These are phyloP conservation scores for Lepisosteus osseus DNA, from an alignment of 2,113 vertebrate species.

Conservation along the genomic window DNA sequence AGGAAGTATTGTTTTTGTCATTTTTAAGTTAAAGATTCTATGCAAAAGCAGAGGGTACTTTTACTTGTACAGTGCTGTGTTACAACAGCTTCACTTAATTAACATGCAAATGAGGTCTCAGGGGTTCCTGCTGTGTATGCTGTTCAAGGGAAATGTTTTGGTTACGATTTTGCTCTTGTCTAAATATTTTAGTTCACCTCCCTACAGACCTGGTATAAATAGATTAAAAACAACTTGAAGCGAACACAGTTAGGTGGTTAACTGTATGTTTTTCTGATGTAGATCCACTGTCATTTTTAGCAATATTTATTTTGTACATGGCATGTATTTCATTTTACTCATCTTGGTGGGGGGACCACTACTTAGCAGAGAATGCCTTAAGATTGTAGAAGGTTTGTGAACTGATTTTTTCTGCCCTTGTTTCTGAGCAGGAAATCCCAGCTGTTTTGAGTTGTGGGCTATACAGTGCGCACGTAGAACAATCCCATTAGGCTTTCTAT, in stretches of 20 bases:
- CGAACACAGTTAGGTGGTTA: not conserved
- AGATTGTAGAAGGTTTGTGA: too few relatives aligned
- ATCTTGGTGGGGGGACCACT: too few relatives aligned
- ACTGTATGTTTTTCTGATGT: not conserved
- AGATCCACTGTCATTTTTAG: not conserved
- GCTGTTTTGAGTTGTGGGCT: too few relatives aligned
- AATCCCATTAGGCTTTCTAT: too few relatives aligned
- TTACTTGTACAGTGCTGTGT: not conserved
- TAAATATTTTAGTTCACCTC: not conserved
- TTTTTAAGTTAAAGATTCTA: not conserved
- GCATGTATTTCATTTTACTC: too few relatives aligned
- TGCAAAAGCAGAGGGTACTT: not conserved
- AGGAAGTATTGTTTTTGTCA: not conserved
- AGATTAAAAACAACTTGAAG: slow-evolving; percentile 31
- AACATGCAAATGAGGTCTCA: slow-evolving; percentile 9
- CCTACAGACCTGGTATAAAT: not conserved
- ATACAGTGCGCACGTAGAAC: too few relatives aligned
- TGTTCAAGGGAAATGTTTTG: not conserved
- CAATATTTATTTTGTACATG: too few relatives aligned
- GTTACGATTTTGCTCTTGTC: not conserved
- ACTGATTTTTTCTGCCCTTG: too few relatives aligned
- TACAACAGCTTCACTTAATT: not conserved
- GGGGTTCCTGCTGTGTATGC: not conserved
- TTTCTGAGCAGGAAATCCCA: too few relatives aligned
- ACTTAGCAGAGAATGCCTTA: too few relatives aligned